Base-by-base conservation (phyloP, 1,140 invertebrate genomes). In the Acromyrmex heyeri region DNA sequence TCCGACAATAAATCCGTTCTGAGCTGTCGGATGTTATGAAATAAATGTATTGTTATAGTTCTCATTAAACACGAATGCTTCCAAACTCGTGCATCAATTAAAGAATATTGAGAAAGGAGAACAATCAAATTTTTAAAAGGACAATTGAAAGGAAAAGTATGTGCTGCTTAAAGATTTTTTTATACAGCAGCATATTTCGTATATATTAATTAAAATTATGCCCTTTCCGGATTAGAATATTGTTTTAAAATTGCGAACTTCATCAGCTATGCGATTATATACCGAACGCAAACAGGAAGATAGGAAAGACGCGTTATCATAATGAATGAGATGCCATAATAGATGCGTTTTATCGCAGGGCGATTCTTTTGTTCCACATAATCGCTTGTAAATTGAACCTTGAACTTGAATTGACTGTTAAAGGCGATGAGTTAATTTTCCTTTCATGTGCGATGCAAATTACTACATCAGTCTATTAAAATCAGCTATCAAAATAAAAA, bases 1-100 rank as follows among this genome's bases (percentile, higher is more conserved):
- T 62, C 79, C 79, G 69, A 83, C 55, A 30, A 72, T 83, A 83
- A 69, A 44, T 61, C 21, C 69, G 24, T 30, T 70, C 44, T 34
- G 34, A 30, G 67, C 38, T 61, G 79, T 61, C 78, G 78, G 78
- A 61, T 73, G 55, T 83, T 72, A 44, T n/a, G 69, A 50, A 75
- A 61, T 73, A 73, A 73, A 57, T 62, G 44, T 82, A 72, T 82
- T 61, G 53, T 82, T 73, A 30, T 2, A 48, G 21, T 14, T 82
- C 55, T 75, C 55, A 75, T 83, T 61, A 75, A 75, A 61, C 27
- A 72, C 38, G 44, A 16, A 48, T 6, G 48, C 4, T 16, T 44
- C 50, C 12, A 7, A 83, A 83, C 61, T 83, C 21, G 16, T 6
- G 10, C 30, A 27, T 83, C 27, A 18, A 48, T 44, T 44, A n/a